Base-by-base conservation (phyloP, 1,140 invertebrate genomes). In the Spodoptera frugiperda region DNA sequence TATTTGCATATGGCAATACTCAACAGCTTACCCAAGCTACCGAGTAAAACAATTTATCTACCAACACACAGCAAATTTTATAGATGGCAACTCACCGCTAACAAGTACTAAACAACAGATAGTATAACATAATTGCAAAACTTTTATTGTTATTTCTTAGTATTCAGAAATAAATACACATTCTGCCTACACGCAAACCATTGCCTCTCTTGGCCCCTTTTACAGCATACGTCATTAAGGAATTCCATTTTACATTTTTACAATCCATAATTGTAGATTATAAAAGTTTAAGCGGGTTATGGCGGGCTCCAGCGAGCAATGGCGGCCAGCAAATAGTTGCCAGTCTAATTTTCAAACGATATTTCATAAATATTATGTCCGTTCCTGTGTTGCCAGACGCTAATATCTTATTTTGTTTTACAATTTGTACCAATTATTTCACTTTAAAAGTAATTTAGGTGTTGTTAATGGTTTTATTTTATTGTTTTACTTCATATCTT, bases 231-330 rank as follows among this genome's bases (percentile, higher is more conserved):
- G 84, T 84, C 81, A 92, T 92, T 86, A 91, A 84, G 78, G 73
- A 78, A 88, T 88, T 87, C 86, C 86, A 82, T 89, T 89, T 85
- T 89, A 88, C 87, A 87, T 92, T 93, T 94, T 94, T 94, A 94
- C 92, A 92, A 89, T 93, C 90, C 84, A 78, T 94, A 94, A 94
- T 94, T 94, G 90, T 84, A 89, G 86, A 90, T 92, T 94, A 93
- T 94, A 94, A 91, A 94, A 89, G 77, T 83, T 82, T 85, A 87
- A 90, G 73, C 49, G 44, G 77, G 80, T 81, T 83, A 82, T 74
- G 74, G 74, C 30, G 67, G 21, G 30, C 65, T 48, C 19, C 49
- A 21, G 49, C 46, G 15, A 44, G 65, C 46, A 46, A 73, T 83
- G 54, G 54, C 68, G 63, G 77, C 33, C 6, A 0, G 33, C 33